These are phyloP conservation scores for Prolemur simus DNA, from an alignment of 2,113 vertebrate genomes.

Conservation along the genomic window DNA sequence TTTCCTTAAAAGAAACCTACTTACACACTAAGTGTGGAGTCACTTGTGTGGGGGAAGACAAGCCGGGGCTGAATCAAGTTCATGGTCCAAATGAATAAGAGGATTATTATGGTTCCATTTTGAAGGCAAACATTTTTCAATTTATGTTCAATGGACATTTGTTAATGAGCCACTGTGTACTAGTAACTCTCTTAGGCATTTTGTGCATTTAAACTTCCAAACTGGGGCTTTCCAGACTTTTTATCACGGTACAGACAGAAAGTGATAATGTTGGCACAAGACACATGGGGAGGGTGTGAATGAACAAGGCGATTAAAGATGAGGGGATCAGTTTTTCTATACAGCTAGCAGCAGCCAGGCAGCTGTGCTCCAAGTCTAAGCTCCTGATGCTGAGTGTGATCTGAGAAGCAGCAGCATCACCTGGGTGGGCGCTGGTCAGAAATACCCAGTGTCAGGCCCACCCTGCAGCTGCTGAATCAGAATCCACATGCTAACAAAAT, in stretches of 20 bases:
- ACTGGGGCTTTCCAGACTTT: neutral
- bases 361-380: accelerated
- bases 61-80: neutral
- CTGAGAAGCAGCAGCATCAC: accelerated
- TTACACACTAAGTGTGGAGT: neutral
- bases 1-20: neutral
- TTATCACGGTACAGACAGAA: neutral
- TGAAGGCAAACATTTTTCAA: neutral
- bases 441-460: neutral
- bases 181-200: neutral
- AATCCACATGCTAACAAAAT: neutral
- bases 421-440: accelerated
- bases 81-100: neutral
- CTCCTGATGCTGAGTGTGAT: neutral
- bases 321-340: accelerated
- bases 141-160: neutral
- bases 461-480: no score
- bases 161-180: neutral
- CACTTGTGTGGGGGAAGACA: neutral
- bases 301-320: accelerated
- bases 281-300: accelerated
- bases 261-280: accelerated
- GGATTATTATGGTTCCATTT: neutral
- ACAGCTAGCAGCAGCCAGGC: accelerated
- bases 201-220: no score